Evolutionary conservation across 2,797 vertebrate species (phyloP), one percentile per base, ranked within the genome.

Genomic region (Enteromius trimaculatus): DNA sequence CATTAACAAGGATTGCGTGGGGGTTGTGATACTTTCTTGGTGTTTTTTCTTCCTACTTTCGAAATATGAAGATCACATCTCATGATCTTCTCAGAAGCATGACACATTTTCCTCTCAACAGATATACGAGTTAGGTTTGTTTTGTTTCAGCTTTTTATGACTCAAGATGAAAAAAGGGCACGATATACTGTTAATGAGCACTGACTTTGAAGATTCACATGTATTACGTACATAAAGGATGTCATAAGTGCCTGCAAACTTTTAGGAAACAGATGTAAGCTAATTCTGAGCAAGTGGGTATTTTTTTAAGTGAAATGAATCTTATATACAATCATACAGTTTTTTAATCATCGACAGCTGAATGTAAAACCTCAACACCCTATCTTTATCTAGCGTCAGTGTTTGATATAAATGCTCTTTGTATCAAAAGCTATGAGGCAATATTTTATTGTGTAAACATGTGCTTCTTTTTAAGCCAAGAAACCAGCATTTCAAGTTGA

Each of bases 101-200:
- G 88, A 88, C 88, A 84, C 86, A 87, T 88, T 88, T 87, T 88
- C 88, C 88, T 74, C 69, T 81, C 84, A 84, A 84, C 68, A 55
- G 55, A 85, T 84, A 82, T 80, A 82, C 19, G 64, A 87, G 84
- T 85, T 79, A 85, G 83, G 72, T 87, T 85, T 83, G 81, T 86
- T 88, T 84, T 86, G 88, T 86, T 87, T 87, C 84, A 31, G 84
- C 78, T 69, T 82, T 75, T 80, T 86, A 88, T 88, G 88, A 87
- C 79, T 85, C 86, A 88, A 77, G 7, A 62, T 66, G 55, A 86
- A 86, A 66, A 86, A 84, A 86, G 26, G 62, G 74, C 83, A 88
- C 77, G 37, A 55, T 72, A 77, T 79, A 37, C 44, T 79, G 77
- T 74, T 79, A 78, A 44, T 79, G 80, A 83, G 49, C 76, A 76